A percentile compares a stretch with the other conserved stretches of the same genome.
phyloP scores from a whole-genome alignment of 2,113 vertebrate genomes.

The Silurus meridionalis region DNA sequence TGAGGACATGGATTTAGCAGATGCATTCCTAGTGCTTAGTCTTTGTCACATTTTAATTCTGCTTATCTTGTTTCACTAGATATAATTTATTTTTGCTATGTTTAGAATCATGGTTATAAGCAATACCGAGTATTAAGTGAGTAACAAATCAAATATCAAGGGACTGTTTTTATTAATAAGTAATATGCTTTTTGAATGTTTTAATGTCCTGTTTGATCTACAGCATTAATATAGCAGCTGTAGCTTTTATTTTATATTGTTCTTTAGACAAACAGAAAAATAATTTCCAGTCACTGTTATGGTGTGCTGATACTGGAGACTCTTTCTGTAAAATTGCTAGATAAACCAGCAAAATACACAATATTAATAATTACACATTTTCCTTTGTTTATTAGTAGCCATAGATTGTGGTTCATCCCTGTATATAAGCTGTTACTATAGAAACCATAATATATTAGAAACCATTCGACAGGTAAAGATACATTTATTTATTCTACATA shows the following conservation, averaged over 20 bases:
- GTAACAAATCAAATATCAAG: neutral
- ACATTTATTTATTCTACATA: too few relatives aligned
- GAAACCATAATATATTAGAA: neutral
- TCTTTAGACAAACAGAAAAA: neutral
- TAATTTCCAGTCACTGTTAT: too few relatives aligned
- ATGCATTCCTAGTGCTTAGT: conserved; percentile 5
- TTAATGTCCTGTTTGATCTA: neutral
- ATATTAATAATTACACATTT: too few relatives aligned
- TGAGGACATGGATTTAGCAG: neutral
- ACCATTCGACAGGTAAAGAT: too few relatives aligned
- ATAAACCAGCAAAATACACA: too few relatives aligned
- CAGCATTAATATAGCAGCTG: neutral
- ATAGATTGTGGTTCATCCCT: neutral
- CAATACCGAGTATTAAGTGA: neutral
- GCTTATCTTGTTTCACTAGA: neutral
- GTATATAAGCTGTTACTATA: neutral
- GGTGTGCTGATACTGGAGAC: too few relatives aligned
- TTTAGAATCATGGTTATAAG: neutral
- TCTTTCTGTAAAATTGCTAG: too few relatives aligned
- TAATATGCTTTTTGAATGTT: neutral
- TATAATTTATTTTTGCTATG: neutral
- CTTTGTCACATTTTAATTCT: neutral
- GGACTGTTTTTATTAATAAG: neutral
- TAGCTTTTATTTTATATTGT: neutral
- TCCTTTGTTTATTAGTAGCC: too few relatives aligned